Conservation (phyloP, 2,797 vertebrate species). For the Todus mexicanus region DNA sequence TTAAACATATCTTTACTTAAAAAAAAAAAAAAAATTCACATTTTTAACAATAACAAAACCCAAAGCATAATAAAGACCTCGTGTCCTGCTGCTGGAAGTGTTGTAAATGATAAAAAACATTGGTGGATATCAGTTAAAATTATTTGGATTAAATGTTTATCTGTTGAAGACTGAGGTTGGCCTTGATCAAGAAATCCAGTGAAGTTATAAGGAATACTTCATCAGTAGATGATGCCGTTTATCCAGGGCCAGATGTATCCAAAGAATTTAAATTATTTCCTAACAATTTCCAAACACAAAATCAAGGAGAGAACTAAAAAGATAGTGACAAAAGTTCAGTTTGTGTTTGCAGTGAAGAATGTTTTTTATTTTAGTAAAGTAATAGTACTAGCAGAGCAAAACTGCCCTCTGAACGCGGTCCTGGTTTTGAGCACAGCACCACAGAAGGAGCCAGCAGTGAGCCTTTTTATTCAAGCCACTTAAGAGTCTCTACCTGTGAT, state of each 20-base stretch:
- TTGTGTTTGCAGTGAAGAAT: neutral
- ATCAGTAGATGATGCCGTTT: slow-evolving; percentile 14
- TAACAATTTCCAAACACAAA: slow-evolving; percentile 10
- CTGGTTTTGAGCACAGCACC: neutral
- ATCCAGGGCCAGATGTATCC: slow-evolving; percentile 22
- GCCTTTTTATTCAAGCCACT: neutral
- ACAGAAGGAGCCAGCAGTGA: neutral
- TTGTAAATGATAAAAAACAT: neutral
- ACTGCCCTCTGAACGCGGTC: neutral
- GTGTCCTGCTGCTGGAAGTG: neutral
- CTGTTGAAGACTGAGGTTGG: neutral
- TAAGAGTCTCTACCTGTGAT: neutral
- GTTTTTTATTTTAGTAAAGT: neutral
- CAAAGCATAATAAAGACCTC: neutral
- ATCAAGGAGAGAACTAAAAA: neutral
- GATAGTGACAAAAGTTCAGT: neutral
- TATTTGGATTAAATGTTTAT: neutral
- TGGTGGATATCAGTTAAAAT: slow-evolving; percentile 1
- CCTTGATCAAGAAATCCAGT: neutral
- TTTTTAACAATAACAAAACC: neutral
- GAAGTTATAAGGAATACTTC: slow-evolving; percentile 29
- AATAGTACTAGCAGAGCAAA: neutral
- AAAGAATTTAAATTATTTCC: slow-evolving; percentile 51
- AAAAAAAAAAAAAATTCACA: neutral
- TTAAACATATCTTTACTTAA: neutral